Conservation (phyloP, 2,113 vertebrate species). For the Triplophysa tibetana region DNA sequence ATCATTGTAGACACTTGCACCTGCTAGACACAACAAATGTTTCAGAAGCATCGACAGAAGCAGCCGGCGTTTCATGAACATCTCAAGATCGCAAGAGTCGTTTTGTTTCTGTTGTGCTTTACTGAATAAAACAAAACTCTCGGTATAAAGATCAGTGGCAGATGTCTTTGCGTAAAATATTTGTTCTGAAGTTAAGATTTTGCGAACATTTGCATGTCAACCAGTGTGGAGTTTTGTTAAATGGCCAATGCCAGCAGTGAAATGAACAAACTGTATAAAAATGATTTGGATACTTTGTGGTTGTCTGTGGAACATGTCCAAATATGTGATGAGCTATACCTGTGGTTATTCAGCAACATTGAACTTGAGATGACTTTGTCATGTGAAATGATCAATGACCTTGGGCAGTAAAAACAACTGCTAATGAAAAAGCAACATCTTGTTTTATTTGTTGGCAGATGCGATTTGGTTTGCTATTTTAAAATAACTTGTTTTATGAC, state of each 20-base stretch:
- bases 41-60: slow-evolving; percentile 15
- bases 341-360: no score
- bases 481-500: no score
- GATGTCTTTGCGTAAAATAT: slow-evolving; percentile 13
- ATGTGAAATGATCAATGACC: no score
- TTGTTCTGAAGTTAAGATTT: background rate
- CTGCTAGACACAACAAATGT: slow-evolving; percentile 37
- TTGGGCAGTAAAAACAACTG: no score
- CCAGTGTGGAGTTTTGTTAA: background rate
- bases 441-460: no score
- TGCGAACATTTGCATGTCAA: background rate
- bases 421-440: no score
- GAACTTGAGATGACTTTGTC: no score
- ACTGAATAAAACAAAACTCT: slow-evolving; percentile 23
- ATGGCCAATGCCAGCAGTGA: background rate
- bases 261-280: no score
- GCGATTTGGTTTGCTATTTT: no score
- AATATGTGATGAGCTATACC: background rate
- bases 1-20: slow-evolving; percentile 39
- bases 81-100: slow-evolving; percentile 18
- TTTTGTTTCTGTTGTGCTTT: slow-evolving; percentile 22
- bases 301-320: background rate
- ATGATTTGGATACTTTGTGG: no score
- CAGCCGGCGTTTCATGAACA: background rate
- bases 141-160: slow-evolving; percentile 17